These are phyloP conservation scores for Callipepla californica DNA, from an alignment of 2,113 vertebrate species.

Conservation along the genomic window DNA sequence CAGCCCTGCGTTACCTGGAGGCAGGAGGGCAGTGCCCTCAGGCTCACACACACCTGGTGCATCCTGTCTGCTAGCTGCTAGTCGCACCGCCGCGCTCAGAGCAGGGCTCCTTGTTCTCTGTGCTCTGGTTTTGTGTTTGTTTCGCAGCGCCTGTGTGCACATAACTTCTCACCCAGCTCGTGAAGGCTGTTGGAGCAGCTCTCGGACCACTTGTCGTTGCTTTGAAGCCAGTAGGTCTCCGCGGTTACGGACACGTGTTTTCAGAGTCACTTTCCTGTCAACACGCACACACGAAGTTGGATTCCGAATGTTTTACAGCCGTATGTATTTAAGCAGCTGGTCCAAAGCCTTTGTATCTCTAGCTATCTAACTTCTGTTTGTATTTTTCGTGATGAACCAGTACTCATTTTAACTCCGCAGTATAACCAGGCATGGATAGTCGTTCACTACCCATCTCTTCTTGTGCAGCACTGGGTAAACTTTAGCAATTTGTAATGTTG, in stretches of 20 bases:
- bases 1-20: constrained; percentile 30
- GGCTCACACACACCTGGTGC: background rate
- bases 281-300: constrained; percentile 59
- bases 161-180: background rate
- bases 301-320: constrained; percentile 61
- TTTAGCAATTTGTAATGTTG: constrained; percentile 47
- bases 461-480: constrained; percentile 67
- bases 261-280: constrained; percentile 40
- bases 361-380: constrained; percentile 16
- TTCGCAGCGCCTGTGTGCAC: background rate
- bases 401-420: constrained; percentile 53
- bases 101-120: constrained; percentile 41
- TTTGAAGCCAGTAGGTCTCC: background rate
- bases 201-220: constrained; percentile 14
- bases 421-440: constrained; percentile 58
- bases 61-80: background rate
- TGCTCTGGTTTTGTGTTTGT: constrained; percentile 29
- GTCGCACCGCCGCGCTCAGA: constrained; percentile 11
- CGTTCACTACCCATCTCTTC: constrained; percentile 52
- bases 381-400: constrained; percentile 39
- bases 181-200: background rate
- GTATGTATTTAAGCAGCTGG: constrained; percentile 59
- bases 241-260: background rate
- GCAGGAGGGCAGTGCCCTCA: background rate
- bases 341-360: constrained; percentile 45